Evolutionary conservation across 2,797 vertebrate genomes (phyloP), one percentile per base, ranked within the genome.

Genomic region (Eulemur coronatus): DNA sequence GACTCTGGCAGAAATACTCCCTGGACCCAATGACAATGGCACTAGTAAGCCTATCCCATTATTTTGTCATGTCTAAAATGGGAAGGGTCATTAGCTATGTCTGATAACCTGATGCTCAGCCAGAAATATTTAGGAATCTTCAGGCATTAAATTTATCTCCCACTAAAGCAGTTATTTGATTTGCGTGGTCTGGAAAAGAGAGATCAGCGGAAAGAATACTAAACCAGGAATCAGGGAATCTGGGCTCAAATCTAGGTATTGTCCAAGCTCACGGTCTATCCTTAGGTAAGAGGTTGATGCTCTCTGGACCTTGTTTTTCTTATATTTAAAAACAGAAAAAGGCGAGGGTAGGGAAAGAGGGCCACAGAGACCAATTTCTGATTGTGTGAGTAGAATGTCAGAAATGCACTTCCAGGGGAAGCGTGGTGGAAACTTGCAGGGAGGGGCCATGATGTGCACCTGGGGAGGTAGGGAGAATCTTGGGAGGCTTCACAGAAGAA

Each of bases 301-400:
- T 75, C 15, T 57, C 57, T 50, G 87, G 35, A 33, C 33, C 46
- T 92, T 13, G 1, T 8, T 72, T 43, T 61, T 30, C 61, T 84
- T 43, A n/a, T 18, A n/a, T 88, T 96, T 94, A 70, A 61, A 92
- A 81, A 91, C 22, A 72, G 72, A 12, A 41, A 91, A 87, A 80
- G 65, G 28, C 17, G 35, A 65, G 48, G 15, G 0, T 50, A 1
- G n/a, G 86, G 55, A 61, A 84, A 84, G 24, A 84, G 18, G 50
- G 24, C n/a, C 28, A 6, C 26, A 35, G 79, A 84, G 57, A 89
- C 70, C 15, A 30, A 30, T 90, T 84, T 48, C 33, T 35, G 26
- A 65, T 65, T 69, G 24, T 38, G 28, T 65, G 30, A 48, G 38
- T 55, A 43, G 35, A 89, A 63, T 14, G 8, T 89, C 35, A 87